Evolutionary conservation across 64 coral and sea anemone genomes (phyloP), one percentile per base, ranked within the genome.

Genomic region (Actinia tenebrosa): DNA sequence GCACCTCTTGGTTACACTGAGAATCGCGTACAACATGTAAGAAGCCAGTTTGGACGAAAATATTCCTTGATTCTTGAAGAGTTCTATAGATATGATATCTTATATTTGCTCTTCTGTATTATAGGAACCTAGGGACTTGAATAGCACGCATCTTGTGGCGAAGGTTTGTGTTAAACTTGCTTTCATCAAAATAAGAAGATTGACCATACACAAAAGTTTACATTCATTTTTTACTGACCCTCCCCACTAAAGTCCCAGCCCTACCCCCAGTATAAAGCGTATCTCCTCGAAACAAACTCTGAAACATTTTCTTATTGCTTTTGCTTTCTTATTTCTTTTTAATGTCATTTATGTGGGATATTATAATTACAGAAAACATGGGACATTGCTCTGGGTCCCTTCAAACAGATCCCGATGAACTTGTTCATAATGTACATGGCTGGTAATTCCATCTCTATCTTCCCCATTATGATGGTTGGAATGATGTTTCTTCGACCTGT

Each of bases 371-470:
- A 98, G 96, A 98, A 98, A 98, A 89, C 96, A 16, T 98, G 96
- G 96, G 96, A 98, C 83, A 92, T 98, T 78, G 96, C 96, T 10
- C 85, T 98, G 69, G 96, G 96, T 13, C 96, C 96, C 44, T 94
- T 98, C 81, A 98, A 98, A 82, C 96, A 98, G 63, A 92, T 98
- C 53, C 96, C 96, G 7, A 98, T 98, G 96, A 98, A 94, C 62
- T 82, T 98, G 23, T 98, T 98, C 19, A 98, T 98, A 14, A 98
- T 98, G 96, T 98, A 98, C 90, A 98, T 98, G 96, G 96, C 96
- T 45, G 96, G 96, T 26, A 98, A 95, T 56, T 95, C 96, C 7
- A 98, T 98, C n/a, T 98, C 96, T 0, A 91, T 98, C 11, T 98
- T 98, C 45, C 96, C 96, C 6, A 98, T 98, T 14, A 98, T 98